Conservation (phyloP, 2,797 vertebrate species). For the Arrhamphus sclerolepis region DNA sequence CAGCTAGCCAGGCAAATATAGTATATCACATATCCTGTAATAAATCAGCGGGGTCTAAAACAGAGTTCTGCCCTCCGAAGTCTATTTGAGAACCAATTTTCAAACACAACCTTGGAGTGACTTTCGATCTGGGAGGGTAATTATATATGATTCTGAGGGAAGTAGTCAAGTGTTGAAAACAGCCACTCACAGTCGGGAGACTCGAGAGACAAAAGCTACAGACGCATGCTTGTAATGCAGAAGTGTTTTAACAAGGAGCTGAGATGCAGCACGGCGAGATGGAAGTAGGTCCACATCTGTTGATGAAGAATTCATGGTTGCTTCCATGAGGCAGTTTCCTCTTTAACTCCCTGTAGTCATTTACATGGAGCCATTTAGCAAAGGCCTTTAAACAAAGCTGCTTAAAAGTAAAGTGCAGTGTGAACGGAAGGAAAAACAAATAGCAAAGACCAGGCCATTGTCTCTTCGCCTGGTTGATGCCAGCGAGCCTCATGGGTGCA, state of each 20-base stretch:
- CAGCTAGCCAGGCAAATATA: conserved; percentile 11
- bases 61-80: conserved; percentile 20
- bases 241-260: conserved; percentile 56
- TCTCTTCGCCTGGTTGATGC: conserved; percentile 18
- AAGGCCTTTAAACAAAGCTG: no score
- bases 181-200: conserved; percentile 54
- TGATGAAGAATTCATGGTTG: conserved; percentile 31
- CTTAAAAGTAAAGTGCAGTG: no score
- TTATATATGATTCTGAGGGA: conserved; percentile 63
- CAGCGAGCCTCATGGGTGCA: conserved; percentile 14
- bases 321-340: conserved; percentile 29
- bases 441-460: conserved; percentile 26
- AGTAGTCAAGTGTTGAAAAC: conserved; percentile 69
- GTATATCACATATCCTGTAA: conserved; percentile 37
- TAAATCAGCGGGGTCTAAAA: conserved; percentile 47
- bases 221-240: conserved; percentile 69
- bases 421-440: conserved; percentile 10
- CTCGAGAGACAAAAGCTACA: conserved; percentile 69
- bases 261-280: conserved; percentile 42
- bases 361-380: no score
- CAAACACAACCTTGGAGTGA: conserved; percentile 66
- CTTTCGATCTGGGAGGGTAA: conserved; percentile 68
- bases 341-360: no score
- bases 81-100: conserved; percentile 59
- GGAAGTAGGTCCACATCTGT: conserved; percentile 55